Base-by-base conservation (phyloP, 1,140 invertebrate genomes). In the Mya arenaria region DNA sequence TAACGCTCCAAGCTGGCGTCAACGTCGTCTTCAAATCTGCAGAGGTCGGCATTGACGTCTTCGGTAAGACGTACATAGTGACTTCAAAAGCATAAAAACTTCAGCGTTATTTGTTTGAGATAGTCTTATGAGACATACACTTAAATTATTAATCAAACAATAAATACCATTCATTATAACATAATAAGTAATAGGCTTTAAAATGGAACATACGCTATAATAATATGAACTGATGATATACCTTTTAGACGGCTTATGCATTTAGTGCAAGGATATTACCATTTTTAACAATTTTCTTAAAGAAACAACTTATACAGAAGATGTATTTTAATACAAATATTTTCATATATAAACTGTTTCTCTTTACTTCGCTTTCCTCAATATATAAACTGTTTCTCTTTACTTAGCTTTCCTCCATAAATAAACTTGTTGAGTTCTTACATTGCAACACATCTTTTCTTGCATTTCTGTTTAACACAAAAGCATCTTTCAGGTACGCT, bases 1-100 rank as follows among this genome's bases (percentile, higher is more conserved):
- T 69, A 17, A 69, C 39, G 10, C 3, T 69, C 8, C 66, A 52
- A 48, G 66, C 66, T 1, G 66, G 66, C 19, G 66, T 69, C 23
- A 52, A 52, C 17, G 66, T 69, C 30, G 52, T 69, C 5, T 69
- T 69, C 25, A 69, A 10, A 52, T 28, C 36, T 1, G 10, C 25
- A 28, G 1, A 19, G 4, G 39, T 41, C 6, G 0, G 41, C 23
- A 23, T 69, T 25, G 66, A 69, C n/a, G 44, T 69, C 19, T 69
- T 28, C 19, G 66, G 66, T 69, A 69, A 23, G 48, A 1, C 19
- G 41, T 10, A 13, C 10, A 13, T 13, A 48, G 41, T 48, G 41
- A 48, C 10, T 10, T 48, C 19, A 13, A 19, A 13, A 48, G 41
- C 19, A 19, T 19, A 48, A 13, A 48, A 48, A 48, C 41, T 13